Conservation (phyloP, 2,888 invertebrate genomes). For the Chirona hameri region DNA sequence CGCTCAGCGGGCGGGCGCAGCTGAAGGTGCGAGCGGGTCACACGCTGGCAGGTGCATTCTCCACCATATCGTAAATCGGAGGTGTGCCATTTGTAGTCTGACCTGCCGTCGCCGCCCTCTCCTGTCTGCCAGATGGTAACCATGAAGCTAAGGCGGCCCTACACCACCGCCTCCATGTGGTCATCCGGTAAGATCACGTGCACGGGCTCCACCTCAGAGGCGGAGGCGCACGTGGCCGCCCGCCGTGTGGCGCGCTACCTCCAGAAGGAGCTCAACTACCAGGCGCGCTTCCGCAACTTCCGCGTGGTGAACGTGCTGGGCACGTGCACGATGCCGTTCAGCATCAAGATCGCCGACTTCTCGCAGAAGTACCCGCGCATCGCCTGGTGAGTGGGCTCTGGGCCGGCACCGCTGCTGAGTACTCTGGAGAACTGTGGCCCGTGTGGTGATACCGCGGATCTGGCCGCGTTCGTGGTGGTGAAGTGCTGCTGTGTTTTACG, state of each 20-base stretch:
- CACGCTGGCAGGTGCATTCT: too few relatives aligned
- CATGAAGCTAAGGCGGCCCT: conserved; percentile 93
- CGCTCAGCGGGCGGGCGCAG: too few relatives aligned
- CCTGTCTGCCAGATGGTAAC: conserved; percentile 71
- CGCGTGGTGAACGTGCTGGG: conserved; percentile 97
- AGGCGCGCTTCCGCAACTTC: conserved; percentile 84
- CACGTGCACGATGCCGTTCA: conserved; percentile 96
- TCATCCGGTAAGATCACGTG: conserved; percentile 96
- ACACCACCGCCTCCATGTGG: conserved; percentile 97
- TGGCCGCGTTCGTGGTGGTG: too few relatives aligned
- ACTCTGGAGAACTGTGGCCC: neutral
- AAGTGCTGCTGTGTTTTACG: too few relatives aligned
- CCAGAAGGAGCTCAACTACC: conserved; percentile 81
- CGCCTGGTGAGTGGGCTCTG: conserved; percentile 50
- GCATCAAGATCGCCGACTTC: conserved; percentile 88
- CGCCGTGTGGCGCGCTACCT: conserved; percentile 85
- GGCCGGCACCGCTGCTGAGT: too few relatives aligned
- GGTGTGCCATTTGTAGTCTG: neutral
- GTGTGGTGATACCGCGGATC: neutral
- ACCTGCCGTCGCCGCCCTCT: neutral
- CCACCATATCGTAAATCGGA: too few relatives aligned
- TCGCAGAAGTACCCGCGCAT: conserved; percentile 81
- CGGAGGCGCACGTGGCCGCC: conserved; percentile 82
- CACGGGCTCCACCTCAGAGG: conserved; percentile 61
- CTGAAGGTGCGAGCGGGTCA: too few relatives aligned